phyloP scores from a whole-genome alignment of 2,113 vertebrate genomes.

The Marcusenius ussheri region DNA sequence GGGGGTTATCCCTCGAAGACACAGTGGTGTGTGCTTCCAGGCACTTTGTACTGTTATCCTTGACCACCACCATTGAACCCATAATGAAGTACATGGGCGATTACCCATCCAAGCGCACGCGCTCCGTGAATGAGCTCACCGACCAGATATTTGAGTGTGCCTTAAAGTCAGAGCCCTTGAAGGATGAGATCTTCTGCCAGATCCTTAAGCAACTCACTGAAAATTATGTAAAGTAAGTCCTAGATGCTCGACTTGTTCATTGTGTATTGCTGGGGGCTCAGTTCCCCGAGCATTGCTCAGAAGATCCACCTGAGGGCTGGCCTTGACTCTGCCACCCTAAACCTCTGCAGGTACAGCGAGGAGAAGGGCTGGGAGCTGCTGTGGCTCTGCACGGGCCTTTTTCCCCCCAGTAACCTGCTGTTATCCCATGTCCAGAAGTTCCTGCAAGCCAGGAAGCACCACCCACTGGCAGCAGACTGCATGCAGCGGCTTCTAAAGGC shows the following conservation, averaged over 20 bases:
- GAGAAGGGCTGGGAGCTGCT: conserved; percentile 96
- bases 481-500: conserved; percentile 89
- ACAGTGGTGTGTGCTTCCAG: not conserved
- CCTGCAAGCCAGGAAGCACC: conserved; percentile 84
- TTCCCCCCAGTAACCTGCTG: conserved; percentile 83
- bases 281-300: not conserved
- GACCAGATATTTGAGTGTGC: conserved; percentile 95
- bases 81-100: conserved; percentile 98
- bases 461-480: conserved; percentile 78
- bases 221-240: conserved; percentile 82
- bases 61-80: conserved; percentile 64
- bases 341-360: conserved; percentile 77
- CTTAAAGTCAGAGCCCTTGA: conserved; percentile 85
- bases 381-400: conserved; percentile 89
- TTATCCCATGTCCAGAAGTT: conserved; percentile 90
- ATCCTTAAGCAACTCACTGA: conserved; percentile 94
- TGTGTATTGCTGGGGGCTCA: not conserved
- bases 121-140: conserved; percentile 87
- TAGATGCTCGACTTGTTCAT: not conserved
- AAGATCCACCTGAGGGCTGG: not conserved
- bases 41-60: conserved; percentile 40
- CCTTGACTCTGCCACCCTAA: not conserved
- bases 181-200: conserved; percentile 92
- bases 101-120: conserved; percentile 86
- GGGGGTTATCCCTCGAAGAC: not conserved